These are phyloP conservation scores for Monochamus saltuarius DNA, from an alignment of 1,140 invertebrate species.

Conservation along the genomic window DNA sequence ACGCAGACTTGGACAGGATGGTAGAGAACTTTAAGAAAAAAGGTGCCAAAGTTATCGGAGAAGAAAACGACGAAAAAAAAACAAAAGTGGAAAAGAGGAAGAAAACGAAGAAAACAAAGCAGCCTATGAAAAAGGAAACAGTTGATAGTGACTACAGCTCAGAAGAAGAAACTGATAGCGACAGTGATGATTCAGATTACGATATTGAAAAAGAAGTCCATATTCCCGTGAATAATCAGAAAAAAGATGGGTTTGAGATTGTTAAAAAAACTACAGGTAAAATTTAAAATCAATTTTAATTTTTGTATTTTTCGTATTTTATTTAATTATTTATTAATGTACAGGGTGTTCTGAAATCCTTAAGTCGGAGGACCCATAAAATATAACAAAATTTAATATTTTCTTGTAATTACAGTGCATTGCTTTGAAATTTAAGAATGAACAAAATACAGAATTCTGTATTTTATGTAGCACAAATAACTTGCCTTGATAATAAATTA, in stretches of 20 bases:
- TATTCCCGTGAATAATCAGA: constrained; percentile 40
- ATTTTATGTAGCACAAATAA: no score
- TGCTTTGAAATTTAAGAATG: no score
- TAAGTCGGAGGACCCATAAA: no score
- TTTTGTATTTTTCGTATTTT: constrained; percentile 15
- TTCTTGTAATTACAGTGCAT: no score
- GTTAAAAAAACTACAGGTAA: constrained; percentile 57
- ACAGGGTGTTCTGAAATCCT: no score
- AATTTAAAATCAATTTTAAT: constrained; percentile 2
- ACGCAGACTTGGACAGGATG: constrained; percentile 81
- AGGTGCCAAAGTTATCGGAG: constrained; percentile 55
- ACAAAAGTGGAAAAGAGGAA: constrained; percentile 23
- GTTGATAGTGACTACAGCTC: constrained; percentile 44
- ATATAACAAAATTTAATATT: no score
- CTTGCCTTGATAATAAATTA: no score
- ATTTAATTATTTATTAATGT: no score
- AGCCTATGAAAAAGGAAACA: constrained; percentile 40
- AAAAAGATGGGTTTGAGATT: constrained; percentile 67
- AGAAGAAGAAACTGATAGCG: constrained; percentile 33
- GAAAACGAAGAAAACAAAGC: constrained; percentile 35
- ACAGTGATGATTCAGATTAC: constrained; percentile 60
- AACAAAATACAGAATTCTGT: no score
- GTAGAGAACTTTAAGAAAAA: constrained; percentile 71
- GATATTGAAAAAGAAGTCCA: constrained; percentile 58
- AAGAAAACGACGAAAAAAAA: constrained; percentile 23